These are phyloP conservation scores for Caenorhabditis sulstoni DNA, from an alignment of 2,888 invertebrate species.

Conservation along the genomic window DNA sequence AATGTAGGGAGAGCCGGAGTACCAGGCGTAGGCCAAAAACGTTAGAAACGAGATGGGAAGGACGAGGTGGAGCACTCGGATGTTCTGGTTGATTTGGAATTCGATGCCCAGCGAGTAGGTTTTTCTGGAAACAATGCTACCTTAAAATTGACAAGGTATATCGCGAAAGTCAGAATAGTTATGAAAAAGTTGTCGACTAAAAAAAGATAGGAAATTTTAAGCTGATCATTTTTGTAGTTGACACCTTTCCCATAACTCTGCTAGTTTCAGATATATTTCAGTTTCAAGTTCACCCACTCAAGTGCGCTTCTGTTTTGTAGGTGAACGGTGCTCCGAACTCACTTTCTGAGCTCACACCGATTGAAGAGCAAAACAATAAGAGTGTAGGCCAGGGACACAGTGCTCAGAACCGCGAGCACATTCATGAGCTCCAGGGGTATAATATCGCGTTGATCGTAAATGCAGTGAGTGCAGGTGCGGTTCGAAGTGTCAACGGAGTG, in stretches of 20 bases:
- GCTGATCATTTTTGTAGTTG: too few species aligned
- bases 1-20: neutral
- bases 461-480: conserved; percentile 31
- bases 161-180: too few species aligned
- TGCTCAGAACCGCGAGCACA: conserved; percentile 9
- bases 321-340: neutral
- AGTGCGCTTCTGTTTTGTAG: too few species aligned
- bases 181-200: too few species aligned
- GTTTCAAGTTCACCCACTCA: too few species aligned
- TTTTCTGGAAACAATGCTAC: conserved; percentile 46
- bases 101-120: conserved; percentile 50
- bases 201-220: too few species aligned
- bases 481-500: conserved; percentile 27
- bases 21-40: conserved; percentile 36
- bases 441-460: conserved; percentile 27
- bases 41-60: conserved; percentile 39
- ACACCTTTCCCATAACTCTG: too few species aligned
- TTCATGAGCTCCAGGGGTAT: conserved; percentile 27
- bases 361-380: conserved; percentile 29
- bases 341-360: conserved; percentile 37
- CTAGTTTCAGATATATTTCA: too few species aligned
- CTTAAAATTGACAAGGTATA: too few species aligned
- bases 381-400: conserved; percentile 19
- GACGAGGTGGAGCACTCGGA: conserved; percentile 38
- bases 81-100: conserved; percentile 52